A percentile compares a stretch with the other conserved stretches of the same genome.
Conservation (phyloP, 1,140 invertebrate genomes). For the Megathymus violae region DNA sequence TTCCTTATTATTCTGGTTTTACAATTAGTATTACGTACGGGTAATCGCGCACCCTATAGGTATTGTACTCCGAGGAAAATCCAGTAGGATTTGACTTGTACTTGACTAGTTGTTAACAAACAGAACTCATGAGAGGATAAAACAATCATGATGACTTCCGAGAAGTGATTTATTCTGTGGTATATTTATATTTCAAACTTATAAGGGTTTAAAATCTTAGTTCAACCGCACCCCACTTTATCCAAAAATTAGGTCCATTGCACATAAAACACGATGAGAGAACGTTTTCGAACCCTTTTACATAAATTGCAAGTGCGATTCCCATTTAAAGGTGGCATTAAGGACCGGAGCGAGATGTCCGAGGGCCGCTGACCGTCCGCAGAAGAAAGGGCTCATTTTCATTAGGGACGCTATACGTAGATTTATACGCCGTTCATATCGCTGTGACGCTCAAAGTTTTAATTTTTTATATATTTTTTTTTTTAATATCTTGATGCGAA, state of each 20-base stretch:
- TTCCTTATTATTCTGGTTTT: no score
- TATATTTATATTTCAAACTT: no score
- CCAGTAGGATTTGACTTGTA: no score
- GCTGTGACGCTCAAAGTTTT: slow-evolving; percentile 55
- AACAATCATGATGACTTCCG: no score
- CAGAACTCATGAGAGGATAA: no score
- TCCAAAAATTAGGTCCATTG: slow-evolving; percentile 56
- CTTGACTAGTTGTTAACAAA: no score
- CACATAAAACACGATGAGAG: slow-evolving; percentile 54
- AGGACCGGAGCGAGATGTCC: slow-evolving; percentile 58
- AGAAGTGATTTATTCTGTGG: no score
- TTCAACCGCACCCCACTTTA: slow-evolving; percentile 37
- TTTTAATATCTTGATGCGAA: no score
- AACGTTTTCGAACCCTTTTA: slow-evolving; percentile 66
- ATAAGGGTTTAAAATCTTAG: slow-evolving; percentile 19
- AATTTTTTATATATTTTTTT: neutral
- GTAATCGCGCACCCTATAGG: no score
- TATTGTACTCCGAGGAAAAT: no score
- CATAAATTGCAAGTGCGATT: slow-evolving; percentile 78
- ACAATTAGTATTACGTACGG: no score
- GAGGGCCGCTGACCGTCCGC: slow-evolving; percentile 66
- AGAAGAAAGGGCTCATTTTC: slow-evolving; percentile 81
- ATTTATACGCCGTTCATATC: slow-evolving; percentile 60
- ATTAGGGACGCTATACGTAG: slow-evolving; percentile 73
- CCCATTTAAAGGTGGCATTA: slow-evolving; percentile 71